Percentiles rank a stretch among this genome's conserved stretches.
These are phyloP conservation scores for Erebia epiphron DNA, from an alignment of 2,888 invertebrate genomes.

Conservation along the genomic window DNA sequence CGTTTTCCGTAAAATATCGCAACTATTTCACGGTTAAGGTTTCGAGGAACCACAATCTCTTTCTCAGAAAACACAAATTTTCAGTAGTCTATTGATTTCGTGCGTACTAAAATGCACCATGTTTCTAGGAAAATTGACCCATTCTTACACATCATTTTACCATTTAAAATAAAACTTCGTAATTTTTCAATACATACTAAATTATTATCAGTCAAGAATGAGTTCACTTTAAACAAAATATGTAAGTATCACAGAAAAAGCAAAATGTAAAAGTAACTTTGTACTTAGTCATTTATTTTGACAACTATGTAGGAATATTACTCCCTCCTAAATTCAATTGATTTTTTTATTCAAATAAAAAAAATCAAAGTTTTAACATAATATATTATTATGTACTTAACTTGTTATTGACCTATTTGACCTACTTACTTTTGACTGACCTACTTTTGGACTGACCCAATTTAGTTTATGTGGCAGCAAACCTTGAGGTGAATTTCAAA, in stretches of 20 bases:
- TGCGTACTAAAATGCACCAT: background rate
- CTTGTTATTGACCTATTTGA: no score
- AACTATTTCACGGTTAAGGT: slow-evolving; percentile 16
- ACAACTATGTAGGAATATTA: background rate
- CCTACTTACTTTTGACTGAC: slow-evolving; percentile 1
- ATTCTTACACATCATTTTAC: background rate
- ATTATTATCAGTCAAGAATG: background rate
- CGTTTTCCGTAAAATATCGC: background rate
- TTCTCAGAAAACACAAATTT: slow-evolving; percentile 11
- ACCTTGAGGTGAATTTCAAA: background rate
- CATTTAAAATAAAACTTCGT: no score
- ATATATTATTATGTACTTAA: no score
- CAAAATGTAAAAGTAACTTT: no score
- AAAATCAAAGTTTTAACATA: no score
- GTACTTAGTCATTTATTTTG: no score
- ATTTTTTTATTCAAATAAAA: no score
- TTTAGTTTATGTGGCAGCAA: slow-evolving; percentile 17
- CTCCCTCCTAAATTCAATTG: no score
- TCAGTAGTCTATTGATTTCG: slow-evolving; percentile 15
- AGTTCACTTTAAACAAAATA: no score
- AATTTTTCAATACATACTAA: background rate
- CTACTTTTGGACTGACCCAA: slow-evolving; percentile 18
- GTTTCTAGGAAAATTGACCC: background rate
- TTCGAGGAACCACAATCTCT: background rate
- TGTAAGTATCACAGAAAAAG: no score